Evolutionary conservation across 2,113 vertebrate species (phyloP), one percentile per base, ranked within the genome.

Genomic region (Chloroceryle aenea): DNA sequence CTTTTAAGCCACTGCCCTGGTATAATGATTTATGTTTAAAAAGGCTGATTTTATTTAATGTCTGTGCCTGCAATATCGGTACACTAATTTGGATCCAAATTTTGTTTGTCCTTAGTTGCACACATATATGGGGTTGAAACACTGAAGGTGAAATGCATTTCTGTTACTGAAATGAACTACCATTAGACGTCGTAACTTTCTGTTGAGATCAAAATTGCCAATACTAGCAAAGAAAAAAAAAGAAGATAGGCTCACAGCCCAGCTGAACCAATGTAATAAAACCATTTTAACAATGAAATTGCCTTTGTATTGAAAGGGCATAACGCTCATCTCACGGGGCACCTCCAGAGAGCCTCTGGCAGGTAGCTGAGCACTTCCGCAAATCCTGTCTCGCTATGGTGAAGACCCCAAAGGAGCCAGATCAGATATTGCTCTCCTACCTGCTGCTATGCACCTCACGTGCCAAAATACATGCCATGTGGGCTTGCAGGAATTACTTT

Each of bases 351-450:
- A 75, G 45, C 68, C 45, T 64, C 59, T 55, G 38, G 14, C 58
- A 27, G 50, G 69, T 43, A 4, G 4, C n/a, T 15, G 55, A 32
- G 43, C 25, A 22, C 22, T 50, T 2, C 18, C n/a, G 23, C 40
- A 20, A 43, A 74, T 20, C 20, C 19, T 19, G 7, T 32, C 26
- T 76, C 0, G 0, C 63, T 50, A 6, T 2, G 3, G 2, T 2
- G 34, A 13, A 56, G 72, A 47, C 16, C 18, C 25, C 29, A 25
- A 4, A 68, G 80, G 59, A 89, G 14, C 20, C 18, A 4, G 26
- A 38, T 30, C 38, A 45, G 75, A 18, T 16, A 21, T 3, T 47
- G 56, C 18, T 73, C 23, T 72, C 4, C 34, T 74, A 3, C 32
- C 42, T 68, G 56, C 38, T 64, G 64, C 82, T 79, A 3, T 16